Evolutionary conservation across 1,140 invertebrate species (phyloP), one percentile per base, ranked within the genome.

Genomic region (Zaprionus kolodkinae): DNA sequence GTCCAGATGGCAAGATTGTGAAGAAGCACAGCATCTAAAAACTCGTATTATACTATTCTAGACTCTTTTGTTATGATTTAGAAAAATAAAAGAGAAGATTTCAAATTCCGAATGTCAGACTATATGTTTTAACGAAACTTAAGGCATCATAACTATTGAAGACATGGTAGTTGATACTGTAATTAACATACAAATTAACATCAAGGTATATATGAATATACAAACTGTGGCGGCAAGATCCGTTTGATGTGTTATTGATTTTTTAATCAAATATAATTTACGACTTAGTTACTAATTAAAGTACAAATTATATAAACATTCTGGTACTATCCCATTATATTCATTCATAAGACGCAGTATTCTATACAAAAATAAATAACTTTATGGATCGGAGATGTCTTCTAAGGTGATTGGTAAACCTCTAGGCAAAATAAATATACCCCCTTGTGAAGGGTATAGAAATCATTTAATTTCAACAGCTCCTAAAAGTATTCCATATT

Each of bases 1-100:
- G 77, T 36, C 43, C 54, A 25, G 70, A 77, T 1, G 66, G 67
- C 1, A 50, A 74, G 50, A 45, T 79, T n/a, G 65, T 70, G 7
- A 66, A 69, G 57, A 72, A 38, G 3, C 78, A 74, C 45, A 64
- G 52, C 54, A 52, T 64, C 43, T 60, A 43, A 43, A 7, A 57
- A 25, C 1, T 12, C n/a, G n/a, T 45, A 9, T 13, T 4, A 40
- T 7, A 40, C 1, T 30, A n/a, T 40, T 40, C 13, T 40, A 40
- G 0, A 13, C 12, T 13, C 13, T n/a, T 6, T 13, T 40, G 38
- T n/a, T 6, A 40, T 6, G 4, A 13, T 1, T 40, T 5, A 15
- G 2, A 15, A 15, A n/a, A 15, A 45, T 45, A 3, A 15, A 45
- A 45, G 6, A 25, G n/a, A n/a, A n/a, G n/a, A n/a, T n/a, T n/a